These are phyloP conservation scores for Nesoenas mayeri DNA, from an alignment of 2,113 vertebrate genomes.

Conservation along the genomic window DNA sequence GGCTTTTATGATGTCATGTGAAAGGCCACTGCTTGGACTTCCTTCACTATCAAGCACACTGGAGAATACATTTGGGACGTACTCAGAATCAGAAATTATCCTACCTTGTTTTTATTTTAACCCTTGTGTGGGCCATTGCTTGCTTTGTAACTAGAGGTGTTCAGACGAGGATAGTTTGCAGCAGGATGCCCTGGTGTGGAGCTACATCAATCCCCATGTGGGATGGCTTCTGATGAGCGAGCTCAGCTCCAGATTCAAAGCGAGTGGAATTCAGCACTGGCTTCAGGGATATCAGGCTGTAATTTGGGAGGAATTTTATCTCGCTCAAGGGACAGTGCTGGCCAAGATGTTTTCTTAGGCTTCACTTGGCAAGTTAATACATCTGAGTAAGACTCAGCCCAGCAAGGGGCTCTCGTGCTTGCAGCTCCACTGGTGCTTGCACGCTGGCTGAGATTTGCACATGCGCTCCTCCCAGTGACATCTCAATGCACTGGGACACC, in stretches of 20 bases:
- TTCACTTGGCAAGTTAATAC: not conserved
- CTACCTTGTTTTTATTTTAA: constrained; percentile 60
- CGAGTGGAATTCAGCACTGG: constrained; percentile 9
- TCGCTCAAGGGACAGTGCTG: not conserved
- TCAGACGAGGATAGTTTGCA: not conserved
- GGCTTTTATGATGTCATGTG: constrained; percentile 94
- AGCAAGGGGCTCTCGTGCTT: not conserved
- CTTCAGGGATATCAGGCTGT: not conserved
- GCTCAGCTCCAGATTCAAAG: not conserved
- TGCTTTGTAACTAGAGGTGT: not conserved
- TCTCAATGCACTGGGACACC: not conserved
- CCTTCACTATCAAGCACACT: constrained; percentile 71
- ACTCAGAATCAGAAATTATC: constrained; percentile 25
- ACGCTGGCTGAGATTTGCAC: not conserved
- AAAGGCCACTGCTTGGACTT: constrained; percentile 85
- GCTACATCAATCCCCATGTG: accelerated
- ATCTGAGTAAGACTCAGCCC: not conserved
- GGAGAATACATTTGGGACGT: constrained; percentile 71
- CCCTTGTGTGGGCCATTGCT: constrained; percentile 15
- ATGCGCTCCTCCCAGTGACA: not conserved
- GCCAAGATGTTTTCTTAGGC: constrained; percentile 39
- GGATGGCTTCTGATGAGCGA: not conserved
- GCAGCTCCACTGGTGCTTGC: not conserved
- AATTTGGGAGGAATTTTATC: constrained; percentile 53
- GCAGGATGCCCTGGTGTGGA: not conserved